Evolutionary conservation across 2,113 vertebrate genomes (phyloP), one percentile per base, ranked within the genome.

Genomic region (Eupsittula cactorum): DNA sequence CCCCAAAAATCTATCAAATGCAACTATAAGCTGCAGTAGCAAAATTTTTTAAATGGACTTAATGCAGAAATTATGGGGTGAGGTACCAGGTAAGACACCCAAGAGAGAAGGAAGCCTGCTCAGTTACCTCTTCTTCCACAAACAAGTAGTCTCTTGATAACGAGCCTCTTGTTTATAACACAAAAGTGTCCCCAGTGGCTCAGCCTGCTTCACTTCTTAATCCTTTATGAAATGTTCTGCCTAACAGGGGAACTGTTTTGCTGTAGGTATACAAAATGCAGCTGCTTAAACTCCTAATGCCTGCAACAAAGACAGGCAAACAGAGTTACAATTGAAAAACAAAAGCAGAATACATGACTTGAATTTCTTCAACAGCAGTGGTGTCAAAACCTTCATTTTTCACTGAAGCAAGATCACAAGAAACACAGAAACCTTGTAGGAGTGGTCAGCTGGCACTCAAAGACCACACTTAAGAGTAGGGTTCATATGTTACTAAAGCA

Each of bases 121-220:
- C 86, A 88, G 96, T 85, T 94, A 94, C 90, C 75, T 96, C 82
- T 95, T 96, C 82, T 95, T 74, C 85, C 94, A 98, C 88, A 98
- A 98, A 98, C 98, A 98, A 98, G 90, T 28, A 73, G 89, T 93
- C 97, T 91, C 97, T 95, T 90, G 96, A 91, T 95, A 98, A 96
- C 95, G 28, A 90, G 18, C 49, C 68, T 95, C 96, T 97, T 98
- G 96, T 97, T 98, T 97, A 94, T 50, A 19, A 96, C 82, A 94
- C 85, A 93, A 59, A 90, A 27, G 75, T 59, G 75, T 97, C 97
- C 97, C 98, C 69, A 6, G 39, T 73, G 97, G 96, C 70, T 95
- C 79, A 76, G 85, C 39, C 59, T 91, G 47, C 55, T 89, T 65
- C 49, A 86, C 67, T 88, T 77, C 60, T 82, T 65, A 77, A 33